These are phyloP conservation scores for Hippasteria phrygiana DNA, from an alignment of 53 echinoderm and acorn worm species.

Conservation along the genomic window DNA sequence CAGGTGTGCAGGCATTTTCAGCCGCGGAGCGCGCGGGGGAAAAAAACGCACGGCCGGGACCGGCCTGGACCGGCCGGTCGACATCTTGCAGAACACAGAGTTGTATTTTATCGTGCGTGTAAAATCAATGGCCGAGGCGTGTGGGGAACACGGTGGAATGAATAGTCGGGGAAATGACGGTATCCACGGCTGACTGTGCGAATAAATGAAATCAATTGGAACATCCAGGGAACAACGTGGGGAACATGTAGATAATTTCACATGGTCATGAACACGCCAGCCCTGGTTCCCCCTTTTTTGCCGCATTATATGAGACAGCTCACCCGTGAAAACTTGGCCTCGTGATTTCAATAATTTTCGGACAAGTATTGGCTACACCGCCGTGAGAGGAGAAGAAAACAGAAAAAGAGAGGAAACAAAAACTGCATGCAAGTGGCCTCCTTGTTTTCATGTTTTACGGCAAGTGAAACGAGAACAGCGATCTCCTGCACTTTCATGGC, in stretches of 20 bases:
- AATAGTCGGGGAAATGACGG: constrained; percentile 63
- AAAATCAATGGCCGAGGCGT: constrained; percentile 61
- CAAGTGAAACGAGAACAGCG: constrained; percentile 48
- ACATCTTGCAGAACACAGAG: neutral
- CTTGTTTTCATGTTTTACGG: constrained; percentile 8
- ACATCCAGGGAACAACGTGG: constrained; percentile 27
- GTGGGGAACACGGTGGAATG: constrained; percentile 48
- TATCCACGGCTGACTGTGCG: constrained; percentile 65
- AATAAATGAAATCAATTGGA: constrained; percentile 69
- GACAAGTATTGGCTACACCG: neutral
- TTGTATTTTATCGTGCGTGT: constrained; percentile 59
- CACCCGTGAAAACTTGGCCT: constrained; percentile 62
- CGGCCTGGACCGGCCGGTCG: neutral
- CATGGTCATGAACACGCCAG: constrained; percentile 42
- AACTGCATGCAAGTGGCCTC: neutral
- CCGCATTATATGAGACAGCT: constrained; percentile 24
- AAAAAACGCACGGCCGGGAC: neutral
- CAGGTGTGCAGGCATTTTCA: constrained; percentile 3
- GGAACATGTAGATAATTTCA: constrained; percentile 65
- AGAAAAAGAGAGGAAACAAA: neutral
- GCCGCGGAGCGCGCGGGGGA: neutral
- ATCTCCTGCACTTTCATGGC: constrained; percentile 59
- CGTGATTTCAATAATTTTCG: constrained; percentile 13
- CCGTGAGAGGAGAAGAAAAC: neutral
- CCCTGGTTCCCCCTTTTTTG: neutral